Evolutionary conservation across 2,888 invertebrate genomes (phyloP), one percentile per base, ranked within the genome.

Genomic region (Labia minor): DNA sequence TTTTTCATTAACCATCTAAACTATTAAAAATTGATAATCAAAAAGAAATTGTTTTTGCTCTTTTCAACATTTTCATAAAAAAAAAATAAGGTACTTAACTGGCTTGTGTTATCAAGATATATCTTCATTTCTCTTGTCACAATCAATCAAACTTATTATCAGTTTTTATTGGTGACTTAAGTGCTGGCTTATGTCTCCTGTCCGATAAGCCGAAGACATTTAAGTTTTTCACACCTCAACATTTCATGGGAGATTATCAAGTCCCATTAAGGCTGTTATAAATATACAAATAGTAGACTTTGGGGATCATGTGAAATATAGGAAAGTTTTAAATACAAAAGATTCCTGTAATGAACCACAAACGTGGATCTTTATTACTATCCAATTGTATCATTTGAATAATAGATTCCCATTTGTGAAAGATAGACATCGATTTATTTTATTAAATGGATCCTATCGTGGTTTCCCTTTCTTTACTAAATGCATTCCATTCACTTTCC

Each of bases 101-200:
- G 14, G 49, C 49, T 49, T 49, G 49, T 14, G 16, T 16, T 49
- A 49, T 49, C 49, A 49, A 49, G 49, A 11, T 49, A 14, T 49
- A 14, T 49, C 49, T 49, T 49, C 49, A 49, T 49, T 49, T 49
- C 49, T 49, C 49, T 49, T 49, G 49, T 49, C 49, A 49, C 49
- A 49, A 49, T 49, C 49, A 49, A 49, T 49, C 49, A 49, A 4
- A 4, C n/a, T 49, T 49, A 3, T 49, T 49, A 49, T 49, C 49
- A 49, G n/a, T 49, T 49, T 14, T 49, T 16, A 49, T 14, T 49
- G 49, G 49, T 14, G 49, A 49, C 49, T 49, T 49, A 49, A 49
- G 49, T 49, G 49, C 49, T 49, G 49, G 49, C 14, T 49, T 33
- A 49, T 49, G 49, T 49, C 49, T 49, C 49, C 49, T 49, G 49